Percentiles rank a stretch among this genome's conserved stretches.
Evolutionary conservation across 2,797 vertebrate genomes (phyloP).

Genomic region (Eulemur coronatus): DNA sequence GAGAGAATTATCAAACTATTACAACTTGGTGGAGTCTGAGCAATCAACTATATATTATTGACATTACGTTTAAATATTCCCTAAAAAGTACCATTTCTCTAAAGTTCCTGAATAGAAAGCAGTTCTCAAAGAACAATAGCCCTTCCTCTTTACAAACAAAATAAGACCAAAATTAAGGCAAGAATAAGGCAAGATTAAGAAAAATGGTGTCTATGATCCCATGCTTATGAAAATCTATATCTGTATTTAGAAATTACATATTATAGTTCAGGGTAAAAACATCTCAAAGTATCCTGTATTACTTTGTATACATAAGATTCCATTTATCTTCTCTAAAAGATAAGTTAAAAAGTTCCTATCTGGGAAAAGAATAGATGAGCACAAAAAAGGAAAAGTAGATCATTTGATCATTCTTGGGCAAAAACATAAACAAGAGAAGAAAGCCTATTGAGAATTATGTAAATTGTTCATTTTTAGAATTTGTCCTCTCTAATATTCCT

Average conservation of each 20-base stretch:
- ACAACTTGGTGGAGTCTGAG: background rate
- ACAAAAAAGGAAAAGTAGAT: background rate
- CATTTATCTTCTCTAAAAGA: constrained; percentile 17
- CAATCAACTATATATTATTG: background rate
- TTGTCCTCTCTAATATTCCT: background rate
- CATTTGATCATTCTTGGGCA: background rate
- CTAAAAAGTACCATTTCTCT: background rate
- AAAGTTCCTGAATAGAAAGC: background rate
- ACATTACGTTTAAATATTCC: background rate
- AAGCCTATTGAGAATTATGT: background rate
- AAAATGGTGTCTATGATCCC: background rate
- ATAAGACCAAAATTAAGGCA: background rate
- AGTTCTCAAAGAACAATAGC: background rate
- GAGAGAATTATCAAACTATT: background rate
- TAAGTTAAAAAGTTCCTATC: background rate
- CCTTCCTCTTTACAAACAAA: background rate
- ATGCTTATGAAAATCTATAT: background rate
- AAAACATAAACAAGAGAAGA: background rate
- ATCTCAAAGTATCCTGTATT: background rate
- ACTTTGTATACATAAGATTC: background rate
- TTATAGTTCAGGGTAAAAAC: background rate
- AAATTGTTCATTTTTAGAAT: background rate
- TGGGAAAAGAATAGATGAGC: background rate
- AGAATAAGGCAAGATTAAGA: background rate
- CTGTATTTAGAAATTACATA: constrained; percentile 1